Evolutionary conservation across 2,113 vertebrate species (phyloP).

Genomic region (Chaetura pelagica): DNA sequence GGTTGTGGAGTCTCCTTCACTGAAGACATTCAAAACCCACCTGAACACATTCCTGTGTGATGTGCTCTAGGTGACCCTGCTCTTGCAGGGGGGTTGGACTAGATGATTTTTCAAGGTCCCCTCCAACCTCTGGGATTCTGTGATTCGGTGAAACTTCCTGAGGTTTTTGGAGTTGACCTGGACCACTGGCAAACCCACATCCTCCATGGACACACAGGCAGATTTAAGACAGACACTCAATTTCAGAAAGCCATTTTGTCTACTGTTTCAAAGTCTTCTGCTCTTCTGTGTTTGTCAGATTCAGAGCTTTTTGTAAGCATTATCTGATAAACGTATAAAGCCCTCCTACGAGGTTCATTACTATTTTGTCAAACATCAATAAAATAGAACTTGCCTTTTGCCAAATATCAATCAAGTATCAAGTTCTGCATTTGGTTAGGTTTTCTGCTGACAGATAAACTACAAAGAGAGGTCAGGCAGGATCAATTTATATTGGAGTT

Average conservation of each 20-base stretch:
- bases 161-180: rapidly evolving
- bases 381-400: neutral
- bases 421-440: neutral
- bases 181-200: neutral
- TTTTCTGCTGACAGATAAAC: neutral
- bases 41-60: too few species aligned
- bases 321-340: neutral
- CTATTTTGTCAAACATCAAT: neutral
- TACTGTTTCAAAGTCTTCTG: neutral
- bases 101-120: too few species aligned
- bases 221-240: neutral
- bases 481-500: neutral
- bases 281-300: neutral
- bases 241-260: neutral
- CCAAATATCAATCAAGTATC: neutral
- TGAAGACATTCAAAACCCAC: too few species aligned
- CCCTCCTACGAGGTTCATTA: neutral
- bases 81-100: too few species aligned
- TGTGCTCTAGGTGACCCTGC: too few species aligned
- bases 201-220: neutral
- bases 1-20: too few species aligned
- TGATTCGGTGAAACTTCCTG: too few species aligned
- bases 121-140: too few species aligned
- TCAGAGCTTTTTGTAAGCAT: neutral
- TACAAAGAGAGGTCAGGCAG: neutral